Conservation (phyloP, 2,113 vertebrate species). For the Vanacampus margaritifer region DNA sequence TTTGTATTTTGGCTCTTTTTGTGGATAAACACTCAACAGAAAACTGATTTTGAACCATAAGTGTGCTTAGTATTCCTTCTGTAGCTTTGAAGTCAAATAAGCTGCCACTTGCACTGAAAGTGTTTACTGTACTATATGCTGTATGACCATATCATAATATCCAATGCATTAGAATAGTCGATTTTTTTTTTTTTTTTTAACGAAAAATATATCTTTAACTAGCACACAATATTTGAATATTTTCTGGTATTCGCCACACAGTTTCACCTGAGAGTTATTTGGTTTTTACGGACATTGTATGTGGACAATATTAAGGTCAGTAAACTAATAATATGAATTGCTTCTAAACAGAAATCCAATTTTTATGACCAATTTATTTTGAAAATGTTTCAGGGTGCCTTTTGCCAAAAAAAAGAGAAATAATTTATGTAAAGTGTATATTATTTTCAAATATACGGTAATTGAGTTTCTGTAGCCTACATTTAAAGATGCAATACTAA, state of each 20-base stretch:
- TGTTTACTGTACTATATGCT: constrained; percentile 39
- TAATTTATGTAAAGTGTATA: neutral
- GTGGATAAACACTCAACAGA: constrained; percentile 53
- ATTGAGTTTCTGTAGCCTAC: neutral
- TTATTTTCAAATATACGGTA: neutral
- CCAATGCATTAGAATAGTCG: neutral
- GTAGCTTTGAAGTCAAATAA: constrained; percentile 63
- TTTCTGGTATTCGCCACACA: neutral
- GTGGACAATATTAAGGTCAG: constrained; percentile 1
- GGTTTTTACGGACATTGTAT: neutral
- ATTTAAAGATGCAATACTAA: constrained; percentile 5
- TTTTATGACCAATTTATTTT: neutral
- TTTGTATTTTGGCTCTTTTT: constrained; percentile 58
- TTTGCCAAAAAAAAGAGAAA: neutral
- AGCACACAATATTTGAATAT: constrained; percentile 10
- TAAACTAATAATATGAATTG: neutral
- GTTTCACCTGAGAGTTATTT: neutral
- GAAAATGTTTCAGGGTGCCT: constrained; percentile 5
- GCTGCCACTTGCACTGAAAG: constrained; percentile 63
- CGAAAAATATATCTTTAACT: neutral
- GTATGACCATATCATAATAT: constrained; percentile 40
- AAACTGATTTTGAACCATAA: constrained; percentile 72
- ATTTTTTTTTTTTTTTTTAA: neutral
- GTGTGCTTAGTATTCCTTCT: constrained; percentile 74
- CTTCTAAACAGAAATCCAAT: neutral